Percentiles rank a stretch among this genome's conserved stretches.
These are phyloP conservation scores for Oceanodroma leucorhoa DNA, from an alignment of 2,797 vertebrate species.

Conservation along the genomic window DNA sequence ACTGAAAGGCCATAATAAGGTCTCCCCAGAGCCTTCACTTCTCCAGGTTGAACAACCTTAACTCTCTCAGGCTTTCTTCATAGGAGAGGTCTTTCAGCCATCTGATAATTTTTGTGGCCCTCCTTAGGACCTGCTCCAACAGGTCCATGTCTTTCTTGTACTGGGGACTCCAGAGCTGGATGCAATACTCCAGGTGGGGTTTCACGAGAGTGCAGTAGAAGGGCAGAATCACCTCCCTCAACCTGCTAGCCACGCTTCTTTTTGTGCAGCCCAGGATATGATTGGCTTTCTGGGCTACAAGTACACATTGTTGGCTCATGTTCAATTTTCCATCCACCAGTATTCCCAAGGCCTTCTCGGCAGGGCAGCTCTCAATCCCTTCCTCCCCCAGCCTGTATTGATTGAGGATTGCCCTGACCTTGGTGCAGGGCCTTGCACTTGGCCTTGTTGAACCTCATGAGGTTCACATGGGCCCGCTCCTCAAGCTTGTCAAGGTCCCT, in stretches of 20 bases:
- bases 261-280: background rate
- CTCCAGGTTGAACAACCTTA: background rate
- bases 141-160: background rate
- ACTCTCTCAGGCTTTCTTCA: background rate
- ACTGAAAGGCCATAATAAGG: background rate
- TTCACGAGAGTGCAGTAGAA: background rate
- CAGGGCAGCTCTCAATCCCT: background rate
- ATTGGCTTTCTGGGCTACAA: background rate
- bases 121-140: background rate
- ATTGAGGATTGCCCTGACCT: no score
- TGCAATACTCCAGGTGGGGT: background rate
- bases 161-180: background rate
- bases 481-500: background rate
- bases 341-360: background rate
- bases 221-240: background rate
- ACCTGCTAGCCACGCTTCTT: background rate
- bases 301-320: background rate
- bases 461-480: background rate
- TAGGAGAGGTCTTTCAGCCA: background rate
- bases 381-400: no score
- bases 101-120: background rate
- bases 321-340: background rate
- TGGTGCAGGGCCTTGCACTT: background rate
- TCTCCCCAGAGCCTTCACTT: background rate
- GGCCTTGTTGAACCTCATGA: background rate